These are phyloP conservation scores for Paralichthys olivaceus DNA, from an alignment of 2,113 vertebrate genomes.

Conservation along the genomic window DNA sequence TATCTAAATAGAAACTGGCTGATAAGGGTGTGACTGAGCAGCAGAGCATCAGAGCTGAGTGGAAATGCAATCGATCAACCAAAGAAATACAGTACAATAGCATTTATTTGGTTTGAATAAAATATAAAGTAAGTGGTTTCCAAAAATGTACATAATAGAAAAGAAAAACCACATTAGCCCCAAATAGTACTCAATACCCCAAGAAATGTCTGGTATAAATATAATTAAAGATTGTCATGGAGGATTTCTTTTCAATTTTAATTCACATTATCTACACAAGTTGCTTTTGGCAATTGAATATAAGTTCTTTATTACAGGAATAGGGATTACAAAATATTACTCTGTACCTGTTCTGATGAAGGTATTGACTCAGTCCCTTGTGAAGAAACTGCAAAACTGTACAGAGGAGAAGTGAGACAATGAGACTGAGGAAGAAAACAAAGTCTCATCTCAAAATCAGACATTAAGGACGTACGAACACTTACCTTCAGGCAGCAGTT, in stretches of 20 bases:
- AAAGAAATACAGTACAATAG: no score
- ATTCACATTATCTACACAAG: neutral
- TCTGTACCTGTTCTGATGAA: slow-evolving; percentile 89
- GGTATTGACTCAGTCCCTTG: slow-evolving; percentile 83
- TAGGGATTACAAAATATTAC: neutral
- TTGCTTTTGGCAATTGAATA: neutral
- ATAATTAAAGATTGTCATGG: neutral
- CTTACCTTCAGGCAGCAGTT: slow-evolving; percentile 87
- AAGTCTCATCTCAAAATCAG: neutral
- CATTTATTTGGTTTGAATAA: neutral
- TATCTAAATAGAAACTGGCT: neutral
- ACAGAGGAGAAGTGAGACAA: slow-evolving; percentile 49
- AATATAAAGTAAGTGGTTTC: neutral
- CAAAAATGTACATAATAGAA: neutral
- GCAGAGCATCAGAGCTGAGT: neutral
- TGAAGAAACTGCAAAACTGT: slow-evolving; percentile 90
- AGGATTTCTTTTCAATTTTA: neutral
- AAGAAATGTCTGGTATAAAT: neutral
- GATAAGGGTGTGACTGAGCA: no score
- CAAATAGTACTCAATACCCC: neutral
- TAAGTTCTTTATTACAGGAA: neutral
- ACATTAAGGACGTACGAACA: neutral
- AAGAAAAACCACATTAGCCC: neutral
- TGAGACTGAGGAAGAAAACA: neutral
- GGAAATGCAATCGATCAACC: neutral